Conservation (phyloP, 1,140 invertebrate genomes). For the Trypoxylus dichotomus region DNA sequence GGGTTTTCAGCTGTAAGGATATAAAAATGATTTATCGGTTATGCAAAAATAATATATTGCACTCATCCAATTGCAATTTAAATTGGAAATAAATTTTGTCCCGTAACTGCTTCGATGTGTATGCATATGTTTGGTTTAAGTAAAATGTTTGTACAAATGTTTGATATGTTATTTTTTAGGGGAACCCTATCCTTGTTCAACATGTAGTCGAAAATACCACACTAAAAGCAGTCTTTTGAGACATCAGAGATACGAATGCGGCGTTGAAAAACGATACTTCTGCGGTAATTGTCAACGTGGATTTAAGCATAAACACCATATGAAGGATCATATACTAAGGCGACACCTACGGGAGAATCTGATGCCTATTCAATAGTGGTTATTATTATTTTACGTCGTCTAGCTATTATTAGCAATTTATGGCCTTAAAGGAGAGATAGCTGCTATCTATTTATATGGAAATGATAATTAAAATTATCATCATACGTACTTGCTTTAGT, state of each 20-base stretch:
- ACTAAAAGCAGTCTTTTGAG: background rate
- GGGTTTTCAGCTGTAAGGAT: too few species aligned
- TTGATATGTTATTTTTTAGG: background rate
- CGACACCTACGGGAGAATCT: background rate
- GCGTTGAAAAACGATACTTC: background rate
- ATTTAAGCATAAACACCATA: constrained; percentile 12
- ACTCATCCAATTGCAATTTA: too few species aligned
- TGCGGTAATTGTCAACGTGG: background rate
- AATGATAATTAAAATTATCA: too few species aligned
- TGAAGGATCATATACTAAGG: background rate
- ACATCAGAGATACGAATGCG: constrained; percentile 29
- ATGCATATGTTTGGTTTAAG: background rate
- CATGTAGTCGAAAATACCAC: background rate
- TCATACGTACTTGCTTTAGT: too few species aligned
- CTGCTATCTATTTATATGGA: too few species aligned
- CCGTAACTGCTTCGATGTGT: background rate
- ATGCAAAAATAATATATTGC: too few species aligned
- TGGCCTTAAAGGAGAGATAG: too few species aligned
- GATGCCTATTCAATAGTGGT: too few species aligned
- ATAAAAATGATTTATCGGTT: too few species aligned
- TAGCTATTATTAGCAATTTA: too few species aligned
- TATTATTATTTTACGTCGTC: too few species aligned
- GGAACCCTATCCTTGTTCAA: background rate
- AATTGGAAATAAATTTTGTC: too few species aligned
- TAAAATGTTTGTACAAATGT: background rate